Conservation (phyloP, 2,113 vertebrate species). For the Lonchura striata region DNA sequence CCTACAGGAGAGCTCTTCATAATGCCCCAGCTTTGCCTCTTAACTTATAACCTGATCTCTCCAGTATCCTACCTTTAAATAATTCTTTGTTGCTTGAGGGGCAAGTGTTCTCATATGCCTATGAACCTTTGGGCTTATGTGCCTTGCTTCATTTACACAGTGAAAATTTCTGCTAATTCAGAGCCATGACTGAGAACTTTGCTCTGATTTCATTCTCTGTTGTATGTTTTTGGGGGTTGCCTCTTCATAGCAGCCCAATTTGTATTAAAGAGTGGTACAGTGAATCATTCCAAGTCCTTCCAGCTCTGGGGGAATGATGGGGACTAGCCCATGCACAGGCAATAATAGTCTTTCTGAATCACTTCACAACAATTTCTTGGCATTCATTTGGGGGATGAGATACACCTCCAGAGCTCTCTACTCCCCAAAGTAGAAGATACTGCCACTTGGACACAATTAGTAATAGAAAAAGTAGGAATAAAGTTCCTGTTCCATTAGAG, state of each 20-base stretch:
- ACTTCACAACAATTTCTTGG: constrained; percentile 33
- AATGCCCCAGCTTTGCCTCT: neutral
- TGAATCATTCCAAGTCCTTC: neutral
- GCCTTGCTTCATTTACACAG: neutral
- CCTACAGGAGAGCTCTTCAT: neutral
- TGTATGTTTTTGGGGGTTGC: neutral
- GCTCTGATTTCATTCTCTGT: neutral
- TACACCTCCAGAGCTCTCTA: neutral
- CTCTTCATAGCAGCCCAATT: neutral
- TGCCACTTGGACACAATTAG: neutral
- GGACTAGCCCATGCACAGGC: neutral
- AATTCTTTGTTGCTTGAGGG: neutral
- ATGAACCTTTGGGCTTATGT: neutral
- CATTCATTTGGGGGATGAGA: neutral
- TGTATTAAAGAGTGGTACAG: neutral
- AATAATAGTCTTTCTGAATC: constrained; percentile 38
- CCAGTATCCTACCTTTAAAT: neutral
- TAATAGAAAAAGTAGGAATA: neutral
- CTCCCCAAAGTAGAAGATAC: neutral
- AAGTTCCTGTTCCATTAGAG: neutral
- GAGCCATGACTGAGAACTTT: neutral
- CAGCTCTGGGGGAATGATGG: neutral
- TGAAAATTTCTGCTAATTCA: neutral
- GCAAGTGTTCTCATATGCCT: neutral
- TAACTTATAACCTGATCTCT: neutral